Conservation (phyloP, 2,888 invertebrate species). For the Euzophera pinguis region DNA sequence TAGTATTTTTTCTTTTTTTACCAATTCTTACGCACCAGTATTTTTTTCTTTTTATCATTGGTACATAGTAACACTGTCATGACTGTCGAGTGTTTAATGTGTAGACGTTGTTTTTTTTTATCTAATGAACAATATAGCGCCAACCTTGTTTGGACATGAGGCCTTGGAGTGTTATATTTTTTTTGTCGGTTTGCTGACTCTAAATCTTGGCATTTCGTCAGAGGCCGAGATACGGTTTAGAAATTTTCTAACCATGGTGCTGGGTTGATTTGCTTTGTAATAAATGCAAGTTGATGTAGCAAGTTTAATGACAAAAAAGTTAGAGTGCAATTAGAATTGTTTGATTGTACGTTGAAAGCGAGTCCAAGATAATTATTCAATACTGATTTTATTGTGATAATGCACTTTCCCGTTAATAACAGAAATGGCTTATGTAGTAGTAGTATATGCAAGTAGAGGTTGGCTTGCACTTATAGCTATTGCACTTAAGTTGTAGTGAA, state of each 20-base stretch:
- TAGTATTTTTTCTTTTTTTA: conserved; percentile 36
- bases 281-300: too few species aligned
- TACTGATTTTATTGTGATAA: too few species aligned
- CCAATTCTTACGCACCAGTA: conserved; percentile 32
- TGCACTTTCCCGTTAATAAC: too few species aligned
- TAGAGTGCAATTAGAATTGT: too few species aligned
- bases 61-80: conserved; percentile 41
- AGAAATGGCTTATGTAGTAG: too few species aligned
- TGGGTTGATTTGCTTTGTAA: too few species aligned
- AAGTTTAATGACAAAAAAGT: too few species aligned
- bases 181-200: neutral
- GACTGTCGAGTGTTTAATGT: conserved; percentile 19
- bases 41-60: conserved; percentile 26
- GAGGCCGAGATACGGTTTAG: too few species aligned
- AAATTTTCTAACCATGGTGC: too few species aligned
- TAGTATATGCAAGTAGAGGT: neutral
- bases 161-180: neutral
- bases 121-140: conserved; percentile 7
- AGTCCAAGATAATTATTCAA: too few species aligned
- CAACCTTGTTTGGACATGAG: conserved; percentile 3
- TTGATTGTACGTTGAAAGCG: too few species aligned
- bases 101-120: conserved; percentile 14
- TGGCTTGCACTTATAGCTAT: neutral
- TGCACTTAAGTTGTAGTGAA: neutral
- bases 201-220: too few species aligned